These are phyloP conservation scores for Cheilosia scutellata DNA, from an alignment of 2,888 invertebrate genomes.

Conservation along the genomic window DNA sequence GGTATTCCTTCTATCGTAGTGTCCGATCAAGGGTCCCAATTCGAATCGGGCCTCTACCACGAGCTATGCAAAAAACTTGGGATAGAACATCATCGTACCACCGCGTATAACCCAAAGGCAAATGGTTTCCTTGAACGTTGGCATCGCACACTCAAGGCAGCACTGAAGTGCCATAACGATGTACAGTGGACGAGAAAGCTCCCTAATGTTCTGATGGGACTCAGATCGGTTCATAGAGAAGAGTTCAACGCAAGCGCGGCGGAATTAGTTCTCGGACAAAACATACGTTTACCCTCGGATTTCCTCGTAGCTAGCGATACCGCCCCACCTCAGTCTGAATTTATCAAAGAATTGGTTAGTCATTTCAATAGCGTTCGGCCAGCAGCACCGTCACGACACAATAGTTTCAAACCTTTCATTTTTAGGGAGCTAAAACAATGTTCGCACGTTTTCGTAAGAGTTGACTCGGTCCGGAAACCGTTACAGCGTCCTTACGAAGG, in stretches of 20 bases:
- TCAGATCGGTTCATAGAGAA: neutral
- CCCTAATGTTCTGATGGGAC: constrained; percentile 2
- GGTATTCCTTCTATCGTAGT: neutral
- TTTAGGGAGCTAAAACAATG: neutral
- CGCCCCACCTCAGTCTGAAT: neutral
- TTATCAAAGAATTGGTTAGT: neutral
- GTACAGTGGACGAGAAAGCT: constrained; percentile 5
- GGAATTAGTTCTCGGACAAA: neutral
- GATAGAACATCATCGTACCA: neutral
- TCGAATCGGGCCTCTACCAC: neutral
- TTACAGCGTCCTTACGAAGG: constrained; percentile 21
- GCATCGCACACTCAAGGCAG: constrained; percentile 9
- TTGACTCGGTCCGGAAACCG: constrained; percentile 21
- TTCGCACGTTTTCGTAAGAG: constrained; percentile 15
- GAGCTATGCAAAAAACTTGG: neutral
- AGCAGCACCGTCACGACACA: neutral
- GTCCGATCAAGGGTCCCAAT: constrained; percentile 1
- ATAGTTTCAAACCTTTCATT: neutral
- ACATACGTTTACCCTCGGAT: neutral
- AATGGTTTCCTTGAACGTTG: constrained; percentile 19
- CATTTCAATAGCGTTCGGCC: neutral
- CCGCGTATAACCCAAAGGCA: constrained; percentile 12
- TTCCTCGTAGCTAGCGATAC: neutral
- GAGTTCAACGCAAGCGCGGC: neutral
- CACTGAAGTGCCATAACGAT: neutral